phyloP scores from a whole-genome alignment of 2,113 vertebrate genomes.

The Mus pahari region DNA sequence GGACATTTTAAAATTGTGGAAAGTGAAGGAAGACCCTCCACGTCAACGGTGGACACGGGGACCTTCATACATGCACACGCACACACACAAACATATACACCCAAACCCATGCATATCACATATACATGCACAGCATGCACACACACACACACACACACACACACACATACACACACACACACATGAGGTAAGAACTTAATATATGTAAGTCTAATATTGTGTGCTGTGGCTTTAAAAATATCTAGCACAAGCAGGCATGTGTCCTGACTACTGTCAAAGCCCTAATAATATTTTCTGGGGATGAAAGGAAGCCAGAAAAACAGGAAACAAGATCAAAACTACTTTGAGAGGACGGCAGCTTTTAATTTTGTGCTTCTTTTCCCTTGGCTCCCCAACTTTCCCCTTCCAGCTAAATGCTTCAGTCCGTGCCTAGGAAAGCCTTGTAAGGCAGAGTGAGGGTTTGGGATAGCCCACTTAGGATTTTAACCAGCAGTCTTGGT shows the following conservation, averaged over 20 bases:
- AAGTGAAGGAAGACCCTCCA: neutral
- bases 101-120: neutral
- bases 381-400: neutral
- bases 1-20: neutral
- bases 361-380: neutral
- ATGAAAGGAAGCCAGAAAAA: neutral
- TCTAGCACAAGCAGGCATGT: neutral
- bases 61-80: neutral
- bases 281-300: neutral
- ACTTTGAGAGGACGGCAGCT: neutral
- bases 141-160: neutral
- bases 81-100: neutral
- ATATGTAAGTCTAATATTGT: neutral
- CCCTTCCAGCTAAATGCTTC: neutral
- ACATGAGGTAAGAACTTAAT: neutral
- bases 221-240: neutral
- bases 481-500: conserved; percentile 9
- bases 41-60: neutral
- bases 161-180: neutral
- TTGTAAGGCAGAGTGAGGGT: neutral
- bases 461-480: neutral
- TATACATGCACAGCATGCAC: neutral
- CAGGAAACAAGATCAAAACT: conserved; percentile 1
- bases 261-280: conserved; percentile 19
- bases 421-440: neutral